Evolutionary conservation across 23 tunicate genomes (phyloP), one percentile per base, ranked within the genome.

Genomic region (Ciona savignyi): DNA sequence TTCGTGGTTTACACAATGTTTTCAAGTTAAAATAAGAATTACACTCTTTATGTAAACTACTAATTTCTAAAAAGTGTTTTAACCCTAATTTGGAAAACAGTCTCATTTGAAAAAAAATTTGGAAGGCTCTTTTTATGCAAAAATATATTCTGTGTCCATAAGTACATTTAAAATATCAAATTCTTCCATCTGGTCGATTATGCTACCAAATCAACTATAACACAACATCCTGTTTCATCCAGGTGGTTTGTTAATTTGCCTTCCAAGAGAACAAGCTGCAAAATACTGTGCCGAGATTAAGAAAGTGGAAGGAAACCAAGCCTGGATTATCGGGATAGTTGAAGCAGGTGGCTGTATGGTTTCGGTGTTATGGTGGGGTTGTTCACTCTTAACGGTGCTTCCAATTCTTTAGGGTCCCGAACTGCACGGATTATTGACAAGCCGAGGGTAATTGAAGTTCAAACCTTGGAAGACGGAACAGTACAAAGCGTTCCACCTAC

Each of bases 251-350:
- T 73, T 95, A 6, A 80, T 95, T 33, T 85, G 93, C 72, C 42
- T 95, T 31, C 96, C 90, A n/a, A 67, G 90, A 29, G 93, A 89
- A 65, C 83, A 94, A 74, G 99, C 99, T 32, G 99, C 95, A 20
- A 94, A 94, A 49, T 94, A 77, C 61, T 94, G 99, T 76, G 86
- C 95, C 21, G 99, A 94, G 67, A 88, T 94, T 0, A 88, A 88
- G 75, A 87, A 83, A 68, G 51, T 76, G 2, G 99, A 94, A 65
- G 94, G 93, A 2, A 86, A 83, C 66, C 95, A 94, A 70, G 99
- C 99, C 51, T 94, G 99, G 99, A 94, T 94, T 66, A 83, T 94
- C 61, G 99, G 99, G 27, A 79, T 87, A 68, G 99, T 94, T 34
- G 99, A 94, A 75, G 73, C 68, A 78, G 98, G 98, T 85, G 9